Evolutionary conservation across 2,797 vertebrate genomes (phyloP).

Genomic region (Thunnus albacares): DNA sequence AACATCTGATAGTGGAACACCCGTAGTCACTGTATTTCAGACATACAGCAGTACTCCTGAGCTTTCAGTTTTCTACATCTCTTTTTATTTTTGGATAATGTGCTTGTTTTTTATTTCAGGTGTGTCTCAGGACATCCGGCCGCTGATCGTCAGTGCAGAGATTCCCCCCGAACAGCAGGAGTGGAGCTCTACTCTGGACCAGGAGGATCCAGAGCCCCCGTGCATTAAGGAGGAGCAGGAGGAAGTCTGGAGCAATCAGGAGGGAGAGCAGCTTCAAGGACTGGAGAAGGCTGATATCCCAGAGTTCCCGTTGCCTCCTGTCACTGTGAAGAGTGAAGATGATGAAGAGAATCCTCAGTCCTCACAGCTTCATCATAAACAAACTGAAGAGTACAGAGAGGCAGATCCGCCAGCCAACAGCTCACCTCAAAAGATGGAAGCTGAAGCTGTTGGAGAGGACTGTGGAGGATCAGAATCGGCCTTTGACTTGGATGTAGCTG

Average conservation of each 20-base stretch:
- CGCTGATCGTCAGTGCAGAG: neutral
- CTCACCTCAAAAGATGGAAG: neutral
- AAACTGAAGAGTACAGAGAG: neutral
- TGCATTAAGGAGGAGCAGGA: slow-evolving; percentile 27
- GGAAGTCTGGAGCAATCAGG: no score
- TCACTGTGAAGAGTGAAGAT: slow-evolving; percentile 15
- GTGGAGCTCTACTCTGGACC: neutral
- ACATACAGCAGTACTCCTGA: neutral
- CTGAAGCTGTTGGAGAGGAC: neutral
- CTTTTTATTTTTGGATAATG: neutral
- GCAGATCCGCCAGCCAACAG: neutral
- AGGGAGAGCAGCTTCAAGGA: no score
- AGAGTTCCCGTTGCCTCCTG: neutral
- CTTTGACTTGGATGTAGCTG: slow-evolving; percentile 10
- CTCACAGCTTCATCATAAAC: neutral
- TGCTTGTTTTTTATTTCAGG: slow-evolving; percentile 25
- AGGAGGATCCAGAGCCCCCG: neutral
- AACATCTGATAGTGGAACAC: neutral
- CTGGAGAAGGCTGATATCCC: neutral
- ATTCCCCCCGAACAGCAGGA: slow-evolving; percentile 2
- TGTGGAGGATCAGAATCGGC: neutral
- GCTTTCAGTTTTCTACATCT: no score
- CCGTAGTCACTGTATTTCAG: neutral
- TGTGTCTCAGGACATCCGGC: neutral
- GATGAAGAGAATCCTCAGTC: slow-evolving; percentile 5